phyloP scores from a whole-genome alignment of 2,113 vertebrate species.

The Gobius niger region DNA sequence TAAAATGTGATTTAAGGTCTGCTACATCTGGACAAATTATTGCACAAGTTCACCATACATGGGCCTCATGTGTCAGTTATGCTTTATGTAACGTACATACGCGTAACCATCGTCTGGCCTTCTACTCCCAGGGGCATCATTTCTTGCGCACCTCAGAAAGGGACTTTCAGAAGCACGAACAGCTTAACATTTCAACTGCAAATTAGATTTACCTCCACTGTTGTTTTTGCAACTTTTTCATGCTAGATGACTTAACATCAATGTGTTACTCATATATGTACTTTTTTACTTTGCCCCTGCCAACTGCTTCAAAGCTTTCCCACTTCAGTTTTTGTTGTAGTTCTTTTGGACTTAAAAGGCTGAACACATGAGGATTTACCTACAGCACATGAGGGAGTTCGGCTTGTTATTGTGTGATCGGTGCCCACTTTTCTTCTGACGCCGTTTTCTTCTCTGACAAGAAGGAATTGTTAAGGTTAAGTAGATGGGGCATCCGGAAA shows the following conservation, averaged over 20 bases:
- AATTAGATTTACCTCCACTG: constrained; percentile 35
- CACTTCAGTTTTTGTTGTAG: no score
- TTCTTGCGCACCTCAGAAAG: constrained; percentile 41
- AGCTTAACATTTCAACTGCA: constrained; percentile 24
- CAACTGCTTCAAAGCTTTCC: not conserved
- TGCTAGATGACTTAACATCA: not conserved
- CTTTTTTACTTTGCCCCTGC: not conserved
- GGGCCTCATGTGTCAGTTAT: constrained; percentile 58
- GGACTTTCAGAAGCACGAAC: constrained; percentile 24
- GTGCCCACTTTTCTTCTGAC: constrained; percentile 41
- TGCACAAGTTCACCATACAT: constrained; percentile 42
- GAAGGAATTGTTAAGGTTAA: constrained; percentile 88
- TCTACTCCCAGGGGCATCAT: constrained; percentile 47
- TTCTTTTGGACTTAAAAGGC: not conserved
- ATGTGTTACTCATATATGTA: not conserved
- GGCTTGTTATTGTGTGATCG: constrained; percentile 63
- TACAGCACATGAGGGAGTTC: not conserved
- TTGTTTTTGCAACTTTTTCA: not conserved
- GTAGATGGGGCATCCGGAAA: constrained; percentile 89
- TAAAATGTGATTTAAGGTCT: constrained; percentile 54
- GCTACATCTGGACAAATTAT: constrained; percentile 64
- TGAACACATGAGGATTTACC: not conserved
- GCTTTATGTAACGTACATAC: constrained; percentile 56
- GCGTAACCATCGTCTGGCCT: constrained; percentile 43
- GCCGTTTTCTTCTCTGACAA: constrained; percentile 77